Evolutionary conservation across 1,140 invertebrate species (phyloP), one percentile per base, ranked within the genome.

Genomic region (Bombus breviceps): DNA sequence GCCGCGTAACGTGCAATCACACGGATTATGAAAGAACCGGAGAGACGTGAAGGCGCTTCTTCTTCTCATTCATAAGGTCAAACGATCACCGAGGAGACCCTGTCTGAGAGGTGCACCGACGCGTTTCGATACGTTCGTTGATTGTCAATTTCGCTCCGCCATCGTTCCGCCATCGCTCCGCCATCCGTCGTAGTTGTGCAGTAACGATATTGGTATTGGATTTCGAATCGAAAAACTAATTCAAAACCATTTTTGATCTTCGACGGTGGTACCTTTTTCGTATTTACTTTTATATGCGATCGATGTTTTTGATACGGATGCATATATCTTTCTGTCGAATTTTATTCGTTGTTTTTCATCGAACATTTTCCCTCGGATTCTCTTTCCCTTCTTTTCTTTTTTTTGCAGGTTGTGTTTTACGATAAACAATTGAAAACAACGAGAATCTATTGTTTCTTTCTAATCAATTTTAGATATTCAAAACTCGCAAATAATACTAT

Each of bases 11-110:
- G 59, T 57, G 82, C 72, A 90, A 90, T 86, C 88, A 90, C 66
- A 59, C 34, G 62, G 77, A 88, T 91, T 90, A 91, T 86, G 86
- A 91, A 86, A 91, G 80, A 76, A 72, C 39, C n/a, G 34, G 41
- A 80, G 18, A 66, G 53, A 74, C 47, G 57, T 1, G n/a, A 66
- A 69, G 79, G 32, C 64, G 74, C 69, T 75, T 89, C 83, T 85
- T 74, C 83, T 74, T 77, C 64, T 76, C 75, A 59, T 80, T 83
- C 75, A 62, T 80, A 86, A 90, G 84, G 86, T 86, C 86, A 78
- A 82, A 86, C 47, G 78, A 74, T 88, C 83, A 72, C 34, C 39
- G 25, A 39, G 34, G n/a, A 75, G 76, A 62, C 25, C 37, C 12
- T 77, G 22, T 15, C 34, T 37, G 64, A 77, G 18, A 62, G 75